phyloP scores from a whole-genome alignment of 2,113 vertebrate species.

The Gila orcuttii region DNA sequence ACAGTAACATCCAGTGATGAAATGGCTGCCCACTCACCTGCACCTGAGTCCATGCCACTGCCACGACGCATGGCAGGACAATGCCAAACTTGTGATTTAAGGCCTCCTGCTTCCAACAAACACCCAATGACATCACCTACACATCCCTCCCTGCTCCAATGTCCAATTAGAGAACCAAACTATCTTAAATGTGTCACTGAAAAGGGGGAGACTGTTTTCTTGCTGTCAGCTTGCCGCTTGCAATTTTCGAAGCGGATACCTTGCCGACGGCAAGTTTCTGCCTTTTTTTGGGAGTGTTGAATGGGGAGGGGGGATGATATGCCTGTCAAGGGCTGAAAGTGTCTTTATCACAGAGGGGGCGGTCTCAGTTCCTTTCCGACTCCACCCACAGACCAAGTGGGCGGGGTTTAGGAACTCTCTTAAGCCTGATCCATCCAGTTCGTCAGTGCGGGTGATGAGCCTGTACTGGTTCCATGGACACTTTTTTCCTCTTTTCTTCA shows the following conservation, averaged over 20 bases:
- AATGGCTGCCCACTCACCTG: constrained; percentile 44
- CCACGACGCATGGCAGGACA: constrained; percentile 67
- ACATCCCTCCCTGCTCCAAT: constrained; percentile 58
- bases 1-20: constrained; percentile 82
- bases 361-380: constrained; percentile 62
- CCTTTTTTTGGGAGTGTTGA: constrained; percentile 48
- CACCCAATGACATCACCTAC: constrained; percentile 69
- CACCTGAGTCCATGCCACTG: constrained; percentile 60
- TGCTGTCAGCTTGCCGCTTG: constrained; percentile 67
- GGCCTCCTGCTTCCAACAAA: constrained; percentile 72
- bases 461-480: constrained; percentile 71
- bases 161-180: constrained; percentile 54
- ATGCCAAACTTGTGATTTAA: constrained; percentile 74
- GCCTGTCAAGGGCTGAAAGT: constrained; percentile 55
- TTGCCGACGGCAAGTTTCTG: constrained; percentile 46
- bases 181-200: constrained; percentile 39
- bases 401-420: constrained; percentile 61
- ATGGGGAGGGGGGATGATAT: constrained; percentile 45
- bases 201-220: constrained; percentile 62
- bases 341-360: constrained; percentile 53
- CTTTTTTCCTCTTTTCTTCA: constrained; percentile 73
- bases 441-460: constrained; percentile 50
- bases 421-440: constrained; percentile 67
- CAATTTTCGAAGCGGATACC: constrained; percentile 38
- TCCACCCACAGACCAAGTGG: constrained; percentile 65